Evolutionary conservation across 53 echinoderm and acorn worm genomes (phyloP), one percentile per base, ranked within the genome.

Genomic region (Luidia sarsii): DNA sequence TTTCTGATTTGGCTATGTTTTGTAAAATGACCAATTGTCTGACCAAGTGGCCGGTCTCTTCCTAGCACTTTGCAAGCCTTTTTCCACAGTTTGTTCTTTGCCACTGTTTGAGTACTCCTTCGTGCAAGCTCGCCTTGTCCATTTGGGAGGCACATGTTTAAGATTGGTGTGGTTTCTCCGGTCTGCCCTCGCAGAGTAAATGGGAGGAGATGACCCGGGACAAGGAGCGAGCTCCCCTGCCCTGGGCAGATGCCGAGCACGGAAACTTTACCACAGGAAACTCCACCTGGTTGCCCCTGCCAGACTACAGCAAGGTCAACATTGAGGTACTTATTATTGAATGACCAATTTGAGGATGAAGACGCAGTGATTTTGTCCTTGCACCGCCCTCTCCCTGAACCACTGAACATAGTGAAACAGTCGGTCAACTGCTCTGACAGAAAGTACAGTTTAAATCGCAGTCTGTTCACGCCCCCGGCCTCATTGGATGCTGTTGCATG

Each of bases 181-280:
- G 24, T 49, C 0, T n/a, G 14, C 35, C 2, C 19, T 18, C 34
- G 29, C 37, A 71, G 72, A 25, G 25, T 0, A 71, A 52, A 28
- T 72, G 72, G 72, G 25, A 32, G 72, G 72, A 56, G 16, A 24
- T 72, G 55, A 15, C 64, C 4, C 29, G 63, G 0, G 56, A 85
- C 54, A 64, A 75, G 10, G 37, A 72, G 11, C 94, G 85, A 60
- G 82, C 85, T 1, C 94, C 94, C 14, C 81, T 91, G 52, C 82
- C 82, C 65, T 94, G 94, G 94, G 65, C 55, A 13, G 49, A 67
- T 46, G 20, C 55, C 3, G 48, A 61, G 43, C 48, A 39, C 43
- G 94, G 85, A 14, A 85, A 82, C 53, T 94, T 94, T 62, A 84
- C 87, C 13, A 56, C 16, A 9, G 85, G 71, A 19, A 88, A 92